A percentile compares a stretch with the other conserved stretches of the same genome.
Evolutionary conservation across 2,797 vertebrate species (phyloP).

Genomic region (Lacerta agilis): DNA sequence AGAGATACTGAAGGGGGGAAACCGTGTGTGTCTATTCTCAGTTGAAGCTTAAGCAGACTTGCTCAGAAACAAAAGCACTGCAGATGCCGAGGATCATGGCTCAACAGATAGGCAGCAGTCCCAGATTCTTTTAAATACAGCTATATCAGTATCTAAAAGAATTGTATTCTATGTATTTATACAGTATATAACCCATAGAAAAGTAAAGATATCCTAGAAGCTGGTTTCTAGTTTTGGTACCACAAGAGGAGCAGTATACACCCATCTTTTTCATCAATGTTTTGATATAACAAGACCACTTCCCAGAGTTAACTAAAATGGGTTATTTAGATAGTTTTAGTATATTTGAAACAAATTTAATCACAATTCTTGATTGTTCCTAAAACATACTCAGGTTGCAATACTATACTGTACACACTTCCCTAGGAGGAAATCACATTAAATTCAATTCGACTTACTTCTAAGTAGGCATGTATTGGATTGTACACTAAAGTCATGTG

Average conservation of each 20-base stretch:
- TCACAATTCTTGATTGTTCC: background rate
- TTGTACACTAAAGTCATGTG: background rate
- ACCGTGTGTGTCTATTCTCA: background rate
- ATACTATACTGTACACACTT: background rate
- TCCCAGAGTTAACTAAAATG: background rate
- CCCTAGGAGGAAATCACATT: background rate
- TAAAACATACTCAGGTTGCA: background rate
- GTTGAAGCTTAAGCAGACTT: background rate
- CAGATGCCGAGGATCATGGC: too few species aligned
- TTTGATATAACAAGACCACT: background rate
- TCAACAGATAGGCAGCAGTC: background rate
- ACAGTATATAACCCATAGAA: too few species aligned
- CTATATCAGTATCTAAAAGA: too few species aligned
- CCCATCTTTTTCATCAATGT: background rate
- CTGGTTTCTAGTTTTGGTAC: background rate
- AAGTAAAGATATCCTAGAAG: background rate
- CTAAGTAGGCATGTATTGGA: background rate
- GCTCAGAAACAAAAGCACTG: background rate
- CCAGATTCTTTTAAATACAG: background rate
- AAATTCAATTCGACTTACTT: background rate
- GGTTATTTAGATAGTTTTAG: background rate
- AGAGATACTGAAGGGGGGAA: too few species aligned
- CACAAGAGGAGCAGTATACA: background rate
- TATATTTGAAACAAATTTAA: background rate
- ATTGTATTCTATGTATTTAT: too few species aligned